These are phyloP conservation scores for Maniola jurtina DNA, from an alignment of 1,140 invertebrate genomes.

Conservation along the genomic window DNA sequence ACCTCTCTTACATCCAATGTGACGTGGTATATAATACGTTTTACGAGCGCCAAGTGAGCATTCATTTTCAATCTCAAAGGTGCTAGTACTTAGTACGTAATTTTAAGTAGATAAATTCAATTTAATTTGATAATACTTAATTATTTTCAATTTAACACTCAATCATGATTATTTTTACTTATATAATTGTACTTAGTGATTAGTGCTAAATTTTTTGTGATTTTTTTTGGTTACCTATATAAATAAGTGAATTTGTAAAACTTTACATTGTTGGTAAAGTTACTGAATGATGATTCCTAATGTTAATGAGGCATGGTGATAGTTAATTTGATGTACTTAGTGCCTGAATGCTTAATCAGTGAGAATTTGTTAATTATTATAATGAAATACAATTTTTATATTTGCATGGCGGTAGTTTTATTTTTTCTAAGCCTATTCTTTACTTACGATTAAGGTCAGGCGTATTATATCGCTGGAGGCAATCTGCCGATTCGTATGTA, in stretches of 20 bases:
- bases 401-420: constrained; percentile 37
- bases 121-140: constrained; percentile 20
- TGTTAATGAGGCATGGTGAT: constrained; percentile 37
- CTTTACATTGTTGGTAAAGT: constrained; percentile 27
- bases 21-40: not conserved
- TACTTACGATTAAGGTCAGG: too few relatives aligned
- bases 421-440: too few relatives aligned
- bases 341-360: constrained; percentile 51
- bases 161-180: constrained; percentile 21
- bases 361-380: constrained; percentile 54
- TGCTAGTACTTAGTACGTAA: constrained; percentile 44
- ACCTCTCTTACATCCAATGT: not conserved
- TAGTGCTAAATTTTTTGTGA: constrained; percentile 24
- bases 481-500: too few relatives aligned
- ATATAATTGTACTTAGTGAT: constrained; percentile 18
- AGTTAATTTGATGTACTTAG: constrained; percentile 46
- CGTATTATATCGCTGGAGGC: too few relatives aligned
- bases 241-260: constrained; percentile 13
- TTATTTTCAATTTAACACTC: constrained; percentile 6
- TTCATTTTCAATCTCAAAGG: constrained; percentile 18
- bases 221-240: constrained; percentile 27
- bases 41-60: not conserved
- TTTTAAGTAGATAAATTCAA: constrained; percentile 35
- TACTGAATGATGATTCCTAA: constrained; percentile 13
- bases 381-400: constrained; percentile 62